These are phyloP conservation scores for Turritopsis rubra DNA, from an alignment of 30 jellyfish, hydroid and myxozoan species.

Conservation along the genomic window DNA sequence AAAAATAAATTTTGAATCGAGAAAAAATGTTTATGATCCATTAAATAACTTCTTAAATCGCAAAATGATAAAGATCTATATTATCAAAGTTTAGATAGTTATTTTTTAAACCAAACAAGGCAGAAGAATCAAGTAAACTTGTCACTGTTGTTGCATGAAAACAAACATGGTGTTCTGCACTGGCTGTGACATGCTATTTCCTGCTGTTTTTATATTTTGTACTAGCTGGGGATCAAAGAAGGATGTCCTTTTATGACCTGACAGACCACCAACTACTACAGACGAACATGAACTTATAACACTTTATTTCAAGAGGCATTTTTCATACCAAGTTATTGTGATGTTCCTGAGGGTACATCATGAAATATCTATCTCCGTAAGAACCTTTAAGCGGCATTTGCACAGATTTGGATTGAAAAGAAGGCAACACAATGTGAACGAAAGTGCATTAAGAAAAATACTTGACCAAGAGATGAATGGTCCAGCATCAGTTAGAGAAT, in stretches of 20 bases:
- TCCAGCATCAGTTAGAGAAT: constrained; percentile 57
- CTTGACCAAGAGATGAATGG: constrained; percentile 49
- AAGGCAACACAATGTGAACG: constrained; percentile 32
- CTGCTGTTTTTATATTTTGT: constrained; percentile 9
- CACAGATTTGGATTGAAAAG: constrained; percentile 47
- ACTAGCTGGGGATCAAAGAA: neutral
- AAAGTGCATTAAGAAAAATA: constrained; percentile 37
- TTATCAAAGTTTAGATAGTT: too few species aligned
- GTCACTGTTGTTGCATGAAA: neutral
- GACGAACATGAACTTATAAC: constrained; percentile 8
- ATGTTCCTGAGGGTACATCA: constrained; percentile 42
- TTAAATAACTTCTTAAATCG: neutral
- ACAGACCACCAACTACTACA: constrained; percentile 19
- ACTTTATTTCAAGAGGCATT: constrained; percentile 16
- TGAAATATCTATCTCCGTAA: constrained; percentile 31
- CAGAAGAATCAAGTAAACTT: neutral
- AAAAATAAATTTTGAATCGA: neutral
- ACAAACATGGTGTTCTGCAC: constrained; percentile 6
- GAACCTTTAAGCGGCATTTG: constrained; percentile 45
- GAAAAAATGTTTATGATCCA: too few species aligned
- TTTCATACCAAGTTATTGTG: constrained; percentile 35
- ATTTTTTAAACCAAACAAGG: too few species aligned
- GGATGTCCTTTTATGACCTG: neutral
- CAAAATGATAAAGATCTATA: neutral
- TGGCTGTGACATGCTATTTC: neutral